Percentiles rank a stretch among this genome's conserved stretches.
Evolutionary conservation across 2,113 vertebrate species (phyloP).

Genomic region (Pelodiscus sinensis): DNA sequence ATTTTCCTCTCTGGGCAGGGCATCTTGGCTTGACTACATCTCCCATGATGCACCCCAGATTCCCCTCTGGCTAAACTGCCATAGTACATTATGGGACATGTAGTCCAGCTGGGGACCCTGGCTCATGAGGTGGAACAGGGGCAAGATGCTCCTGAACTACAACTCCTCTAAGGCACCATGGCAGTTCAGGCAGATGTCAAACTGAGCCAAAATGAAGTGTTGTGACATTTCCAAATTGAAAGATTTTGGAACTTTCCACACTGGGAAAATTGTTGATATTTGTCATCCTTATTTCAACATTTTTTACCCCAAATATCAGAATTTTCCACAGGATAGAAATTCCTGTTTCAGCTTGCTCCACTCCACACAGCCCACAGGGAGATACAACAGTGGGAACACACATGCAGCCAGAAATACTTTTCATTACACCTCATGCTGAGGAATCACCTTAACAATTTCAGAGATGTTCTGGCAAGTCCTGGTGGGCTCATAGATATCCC

Average conservation of each 20-base stretch:
- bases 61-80: background rate
- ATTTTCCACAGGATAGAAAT: background rate
- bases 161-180: background rate
- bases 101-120: background rate
- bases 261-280: background rate
- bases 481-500: constrained; percentile 58
- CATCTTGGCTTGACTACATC: background rate
- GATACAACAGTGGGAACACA: background rate
- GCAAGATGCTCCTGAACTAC: background rate
- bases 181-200: background rate
- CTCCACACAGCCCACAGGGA: background rate
- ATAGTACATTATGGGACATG: background rate
- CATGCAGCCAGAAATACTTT: background rate
- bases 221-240: background rate
- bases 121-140: too few relatives aligned
- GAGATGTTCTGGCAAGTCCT: constrained; percentile 56
- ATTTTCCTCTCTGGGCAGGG: background rate
- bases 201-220: background rate
- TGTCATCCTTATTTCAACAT: background rate
- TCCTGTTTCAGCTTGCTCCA: background rate
- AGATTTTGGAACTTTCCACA: background rate
- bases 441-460: constrained; percentile 60
- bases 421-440: background rate
- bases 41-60: background rate
- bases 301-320: too few relatives aligned